A percentile compares a stretch with the other conserved stretches of the same genome.
Conservation (phyloP, 2,113 vertebrate genomes). For the Nothoprocta pentlandii region DNA sequence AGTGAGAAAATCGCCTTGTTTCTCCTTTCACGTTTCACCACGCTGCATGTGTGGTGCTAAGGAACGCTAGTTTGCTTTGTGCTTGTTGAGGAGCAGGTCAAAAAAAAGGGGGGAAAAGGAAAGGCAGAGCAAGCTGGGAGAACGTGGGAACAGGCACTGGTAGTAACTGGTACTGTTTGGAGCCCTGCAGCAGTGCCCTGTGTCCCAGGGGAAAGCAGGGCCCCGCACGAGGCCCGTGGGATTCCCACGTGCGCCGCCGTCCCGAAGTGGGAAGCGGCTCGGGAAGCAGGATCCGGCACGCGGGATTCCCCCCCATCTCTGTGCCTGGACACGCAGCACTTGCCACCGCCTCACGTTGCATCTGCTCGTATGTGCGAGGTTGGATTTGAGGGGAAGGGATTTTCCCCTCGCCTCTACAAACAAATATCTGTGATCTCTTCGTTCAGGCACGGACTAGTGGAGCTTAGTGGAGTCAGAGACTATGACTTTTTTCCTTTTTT, state of each 20-base stretch:
- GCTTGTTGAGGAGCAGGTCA: neutral
- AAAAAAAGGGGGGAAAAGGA: too few species aligned
- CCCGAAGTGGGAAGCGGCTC: too few species aligned
- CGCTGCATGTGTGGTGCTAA: rapidly evolving
- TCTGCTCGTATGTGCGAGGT: rapidly evolving
- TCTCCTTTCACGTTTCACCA: rapidly evolving
- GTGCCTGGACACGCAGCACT: neutral
- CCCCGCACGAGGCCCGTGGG: neutral
- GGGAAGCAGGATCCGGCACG: neutral
- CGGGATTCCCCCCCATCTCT: neutral
- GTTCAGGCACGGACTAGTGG: neutral
- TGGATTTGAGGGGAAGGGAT: neutral
- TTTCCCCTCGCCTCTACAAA: constrained; percentile 1
- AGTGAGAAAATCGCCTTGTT: rapidly evolving
- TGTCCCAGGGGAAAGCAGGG: neutral
- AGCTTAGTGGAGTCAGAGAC: neutral
- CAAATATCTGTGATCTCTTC: neutral
- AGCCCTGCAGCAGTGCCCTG: neutral
- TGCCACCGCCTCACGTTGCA: neutral
- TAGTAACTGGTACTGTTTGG: neutral
- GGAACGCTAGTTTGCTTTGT: neutral
- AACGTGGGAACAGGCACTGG: neutral
- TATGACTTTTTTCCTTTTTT: neutral
- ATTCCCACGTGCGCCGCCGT: neutral
- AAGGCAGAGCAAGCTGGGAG: neutral